These are phyloP conservation scores for Anoura caudifer DNA, from an alignment of 2,113 vertebrate genomes.

Conservation along the genomic window DNA sequence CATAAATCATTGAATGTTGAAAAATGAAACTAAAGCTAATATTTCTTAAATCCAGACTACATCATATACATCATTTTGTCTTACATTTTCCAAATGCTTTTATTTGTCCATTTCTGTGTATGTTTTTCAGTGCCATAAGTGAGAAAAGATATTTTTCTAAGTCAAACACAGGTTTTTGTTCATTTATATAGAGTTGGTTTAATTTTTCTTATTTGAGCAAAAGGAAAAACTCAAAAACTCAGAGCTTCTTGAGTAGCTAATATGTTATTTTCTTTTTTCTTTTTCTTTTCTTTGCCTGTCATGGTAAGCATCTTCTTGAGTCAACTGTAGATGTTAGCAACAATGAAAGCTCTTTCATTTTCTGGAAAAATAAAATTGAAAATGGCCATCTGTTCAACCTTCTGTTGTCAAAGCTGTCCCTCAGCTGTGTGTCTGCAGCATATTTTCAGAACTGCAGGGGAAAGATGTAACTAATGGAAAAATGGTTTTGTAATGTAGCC, in stretches of 20 bases:
- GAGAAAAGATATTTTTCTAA: background rate
- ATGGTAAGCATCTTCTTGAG: slow-evolving; percentile 57
- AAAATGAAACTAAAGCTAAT: background rate
- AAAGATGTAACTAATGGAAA: background rate
- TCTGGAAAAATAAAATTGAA: slow-evolving; percentile 69
- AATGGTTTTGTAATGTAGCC: slow-evolving; percentile 31
- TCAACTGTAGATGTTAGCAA: slow-evolving; percentile 73
- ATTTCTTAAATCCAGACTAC: background rate
- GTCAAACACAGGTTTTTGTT: slow-evolving; percentile 29
- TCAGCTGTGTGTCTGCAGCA: slow-evolving; percentile 50
- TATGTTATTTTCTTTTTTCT: background rate
- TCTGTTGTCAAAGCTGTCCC: slow-evolving; percentile 66
- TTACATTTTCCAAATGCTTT: background rate
- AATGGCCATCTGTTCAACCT: slow-evolving; percentile 75
- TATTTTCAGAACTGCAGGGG: slow-evolving; percentile 64
- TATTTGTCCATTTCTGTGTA: background rate
- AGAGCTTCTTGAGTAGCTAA: slow-evolving; percentile 40
- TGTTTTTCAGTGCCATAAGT: background rate
- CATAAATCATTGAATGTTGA: background rate
- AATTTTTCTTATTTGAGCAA: slow-evolving; percentile 56
- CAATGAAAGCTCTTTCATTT: slow-evolving; percentile 62
- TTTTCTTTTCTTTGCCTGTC: slow-evolving; percentile 28
- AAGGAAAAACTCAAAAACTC: slow-evolving; percentile 36
- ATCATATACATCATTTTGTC: background rate
- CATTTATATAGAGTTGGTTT: background rate